Percentiles rank a stretch among this genome's conserved stretches.
Evolutionary conservation across 2,888 invertebrate genomes (phyloP).

Genomic region (Rotaria magnacalcarata): DNA sequence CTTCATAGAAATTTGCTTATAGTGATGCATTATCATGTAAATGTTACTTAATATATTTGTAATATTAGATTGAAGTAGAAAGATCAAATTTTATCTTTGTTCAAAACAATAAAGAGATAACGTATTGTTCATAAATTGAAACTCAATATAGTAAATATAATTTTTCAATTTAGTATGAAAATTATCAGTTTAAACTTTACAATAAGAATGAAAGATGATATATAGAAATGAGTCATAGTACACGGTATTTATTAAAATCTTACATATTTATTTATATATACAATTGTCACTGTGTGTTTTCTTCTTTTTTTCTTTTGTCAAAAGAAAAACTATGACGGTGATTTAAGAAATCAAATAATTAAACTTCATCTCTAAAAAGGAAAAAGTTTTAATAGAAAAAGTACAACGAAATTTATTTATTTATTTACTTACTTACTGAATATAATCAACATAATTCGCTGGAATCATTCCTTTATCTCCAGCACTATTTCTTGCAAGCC

Average conservation of each 20-base stretch:
- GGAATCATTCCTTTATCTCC: conserved; percentile 89
- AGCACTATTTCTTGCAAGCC: conserved; percentile 83
- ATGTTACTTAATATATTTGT: neutral
- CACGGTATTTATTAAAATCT: neutral
- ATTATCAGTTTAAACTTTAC: neutral
- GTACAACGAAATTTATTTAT: too few species aligned
- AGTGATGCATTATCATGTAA: neutral
- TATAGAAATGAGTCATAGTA: neutral
- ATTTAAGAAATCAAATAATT: neutral
- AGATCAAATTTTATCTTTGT: neutral
- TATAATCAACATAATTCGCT: conserved; percentile 75
- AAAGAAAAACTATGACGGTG: neutral
- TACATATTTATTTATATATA: conserved; percentile 2
- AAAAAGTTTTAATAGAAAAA: neutral
- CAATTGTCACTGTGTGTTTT: neutral
- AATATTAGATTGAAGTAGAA: neutral
- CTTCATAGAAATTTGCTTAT: neutral
- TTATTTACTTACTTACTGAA: conserved; percentile 46
- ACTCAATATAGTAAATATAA: neutral
- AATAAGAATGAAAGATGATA: neutral
- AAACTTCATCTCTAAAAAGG: neutral
- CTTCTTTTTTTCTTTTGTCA: neutral
- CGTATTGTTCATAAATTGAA: neutral
- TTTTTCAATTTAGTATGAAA: neutral
- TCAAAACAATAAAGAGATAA: neutral